A percentile compares a stretch with the other conserved stretches of the same genome.
These are phyloP conservation scores for Malacoraja senta DNA, from an alignment of 2,797 vertebrate species.

Conservation along the genomic window DNA sequence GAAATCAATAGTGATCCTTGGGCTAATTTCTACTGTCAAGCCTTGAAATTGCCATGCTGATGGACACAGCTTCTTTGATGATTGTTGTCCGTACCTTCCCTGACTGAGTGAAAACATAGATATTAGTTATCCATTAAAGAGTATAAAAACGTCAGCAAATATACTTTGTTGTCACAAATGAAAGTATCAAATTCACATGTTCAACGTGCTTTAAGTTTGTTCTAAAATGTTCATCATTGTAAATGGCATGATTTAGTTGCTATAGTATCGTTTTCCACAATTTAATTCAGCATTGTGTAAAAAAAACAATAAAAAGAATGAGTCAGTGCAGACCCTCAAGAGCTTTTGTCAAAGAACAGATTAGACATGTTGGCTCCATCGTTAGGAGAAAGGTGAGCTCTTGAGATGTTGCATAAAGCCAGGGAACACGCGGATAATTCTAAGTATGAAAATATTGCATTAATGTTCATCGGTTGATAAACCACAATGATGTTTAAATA, in stretches of 20 bases:
- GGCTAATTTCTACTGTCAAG: background rate
- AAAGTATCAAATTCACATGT: background rate
- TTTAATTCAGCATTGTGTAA: background rate
- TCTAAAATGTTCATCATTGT: background rate
- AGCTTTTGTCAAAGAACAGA: background rate
- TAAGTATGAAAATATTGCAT: background rate
- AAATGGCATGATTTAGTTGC: background rate
- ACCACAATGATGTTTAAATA: background rate
- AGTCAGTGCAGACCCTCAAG: background rate
- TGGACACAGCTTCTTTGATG: background rate
- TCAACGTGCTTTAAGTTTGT: background rate
- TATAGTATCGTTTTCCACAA: no score
- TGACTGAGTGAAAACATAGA: background rate
- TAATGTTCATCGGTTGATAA: background rate
- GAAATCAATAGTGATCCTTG: slow-evolving; percentile 11
- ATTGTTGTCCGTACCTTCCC: background rate
- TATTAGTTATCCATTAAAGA: background rate
- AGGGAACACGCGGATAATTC: background rate
- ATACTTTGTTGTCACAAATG: background rate
- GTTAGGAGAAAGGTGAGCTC: background rate
- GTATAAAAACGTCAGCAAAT: background rate
- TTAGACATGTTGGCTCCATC: background rate
- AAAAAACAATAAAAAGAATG: background rate
- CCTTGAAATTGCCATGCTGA: background rate
- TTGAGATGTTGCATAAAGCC: background rate